Conservation (phyloP, 2,113 vertebrate genomes). For the Sinocyclocheilus anshuiensis region DNA sequence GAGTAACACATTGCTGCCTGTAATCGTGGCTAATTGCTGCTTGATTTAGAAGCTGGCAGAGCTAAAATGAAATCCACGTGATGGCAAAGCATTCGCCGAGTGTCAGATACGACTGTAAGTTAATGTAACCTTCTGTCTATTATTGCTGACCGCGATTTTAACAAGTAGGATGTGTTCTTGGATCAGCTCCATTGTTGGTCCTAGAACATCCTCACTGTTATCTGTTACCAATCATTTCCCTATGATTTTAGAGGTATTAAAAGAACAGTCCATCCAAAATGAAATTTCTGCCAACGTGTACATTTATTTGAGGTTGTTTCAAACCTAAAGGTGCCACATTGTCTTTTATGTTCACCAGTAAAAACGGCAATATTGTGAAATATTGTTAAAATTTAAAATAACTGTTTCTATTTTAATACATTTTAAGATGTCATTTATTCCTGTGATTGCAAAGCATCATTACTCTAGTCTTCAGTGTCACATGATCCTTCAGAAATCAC, state of each 20-base stretch:
- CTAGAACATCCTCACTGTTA: background rate
- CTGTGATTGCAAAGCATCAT: no score
- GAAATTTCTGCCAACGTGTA: background rate
- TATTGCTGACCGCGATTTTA: background rate
- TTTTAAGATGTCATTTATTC: background rate
- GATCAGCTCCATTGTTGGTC: background rate
- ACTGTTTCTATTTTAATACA: background rate
- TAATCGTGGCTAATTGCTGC: constrained; percentile 21
- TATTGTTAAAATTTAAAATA: background rate
- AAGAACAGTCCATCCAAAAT: background rate
- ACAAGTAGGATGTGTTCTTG: background rate
- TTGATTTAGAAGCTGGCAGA: constrained; percentile 6
- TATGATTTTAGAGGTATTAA: background rate
- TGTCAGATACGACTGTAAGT: constrained; percentile 5
- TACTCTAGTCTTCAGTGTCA: background rate
- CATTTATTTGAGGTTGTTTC: background rate
- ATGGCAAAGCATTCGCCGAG: background rate
- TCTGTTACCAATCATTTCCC: background rate
- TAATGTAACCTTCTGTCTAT: background rate
- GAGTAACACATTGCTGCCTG: background rate
- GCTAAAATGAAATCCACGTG: background rate
- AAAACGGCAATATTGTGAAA: background rate
- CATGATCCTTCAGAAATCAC: background rate
- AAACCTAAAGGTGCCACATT: background rate
- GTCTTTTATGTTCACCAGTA: no score